Percentiles rank a stretch among this genome's conserved stretches.
These are phyloP conservation scores for Nasua narica DNA, from an alignment of 2,797 vertebrate species.

Conservation along the genomic window DNA sequence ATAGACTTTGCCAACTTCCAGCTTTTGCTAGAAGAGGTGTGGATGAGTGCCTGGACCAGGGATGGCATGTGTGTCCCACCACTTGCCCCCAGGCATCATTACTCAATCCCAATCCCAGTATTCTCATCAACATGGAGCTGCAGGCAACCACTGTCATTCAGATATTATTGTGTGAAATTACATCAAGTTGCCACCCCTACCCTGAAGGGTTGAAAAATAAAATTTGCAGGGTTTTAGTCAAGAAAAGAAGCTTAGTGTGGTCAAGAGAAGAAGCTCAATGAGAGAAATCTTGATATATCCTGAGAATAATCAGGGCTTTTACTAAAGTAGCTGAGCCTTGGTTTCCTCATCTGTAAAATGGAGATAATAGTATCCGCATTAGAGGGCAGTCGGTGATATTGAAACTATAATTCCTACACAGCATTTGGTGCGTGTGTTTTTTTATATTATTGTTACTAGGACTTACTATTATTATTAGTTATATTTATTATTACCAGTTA, in stretches of 20 bases:
- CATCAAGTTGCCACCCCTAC: not conserved
- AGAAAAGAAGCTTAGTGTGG: not conserved
- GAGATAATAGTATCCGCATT: not conserved
- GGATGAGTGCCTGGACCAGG: not conserved
- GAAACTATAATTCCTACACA: not conserved
- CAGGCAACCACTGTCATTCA: not conserved
- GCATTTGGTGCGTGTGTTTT: not conserved
- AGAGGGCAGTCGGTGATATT: not conserved
- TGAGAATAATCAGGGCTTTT: not conserved
- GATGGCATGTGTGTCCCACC: not conserved
- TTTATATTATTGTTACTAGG: not conserved
- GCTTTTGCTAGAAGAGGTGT: not conserved
- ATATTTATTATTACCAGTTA: too few species aligned
- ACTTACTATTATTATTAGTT: not conserved
- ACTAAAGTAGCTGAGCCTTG: not conserved
- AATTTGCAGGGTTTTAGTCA: not conserved
- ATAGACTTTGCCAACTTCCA: not conserved
- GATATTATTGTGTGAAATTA: not conserved
- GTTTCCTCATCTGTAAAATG: not conserved
- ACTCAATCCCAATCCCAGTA: accelerated
- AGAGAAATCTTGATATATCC: not conserved
- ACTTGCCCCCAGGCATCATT: not conserved
- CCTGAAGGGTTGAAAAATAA: not conserved
- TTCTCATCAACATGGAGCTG: not conserved
- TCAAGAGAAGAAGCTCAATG: not conserved